Evolutionary conservation across 2,888 invertebrate genomes (phyloP).

Genomic region (Tupiocoris notatus): DNA sequence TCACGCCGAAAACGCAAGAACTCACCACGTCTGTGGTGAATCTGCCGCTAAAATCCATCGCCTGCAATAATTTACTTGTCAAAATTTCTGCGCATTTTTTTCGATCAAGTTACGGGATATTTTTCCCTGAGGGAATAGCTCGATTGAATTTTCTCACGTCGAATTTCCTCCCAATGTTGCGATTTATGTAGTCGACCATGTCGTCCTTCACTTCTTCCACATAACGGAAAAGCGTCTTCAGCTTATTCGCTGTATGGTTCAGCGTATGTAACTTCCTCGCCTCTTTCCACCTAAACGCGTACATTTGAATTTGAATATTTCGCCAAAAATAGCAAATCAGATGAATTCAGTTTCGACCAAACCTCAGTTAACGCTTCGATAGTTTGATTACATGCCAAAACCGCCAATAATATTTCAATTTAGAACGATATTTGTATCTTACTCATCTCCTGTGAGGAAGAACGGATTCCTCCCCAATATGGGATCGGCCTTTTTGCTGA

Average conservation of each 20-base stretch:
- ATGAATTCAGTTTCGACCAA: no score
- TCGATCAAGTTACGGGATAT: no score
- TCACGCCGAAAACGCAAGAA: slow-evolving; percentile 29
- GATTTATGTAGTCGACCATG: background rate
- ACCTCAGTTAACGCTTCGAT: no score
- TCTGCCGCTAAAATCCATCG: background rate
- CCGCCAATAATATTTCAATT: no score
- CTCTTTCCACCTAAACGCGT: slow-evolving; percentile 32
- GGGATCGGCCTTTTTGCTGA: slow-evolving; percentile 22
- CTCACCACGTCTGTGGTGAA: slow-evolving; percentile 25
- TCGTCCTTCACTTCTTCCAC: slow-evolving; percentile 35
- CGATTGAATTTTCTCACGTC: slow-evolving; percentile 22
- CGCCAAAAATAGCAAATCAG: no score
- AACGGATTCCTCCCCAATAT: slow-evolving; percentile 35
- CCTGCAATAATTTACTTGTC: no score
- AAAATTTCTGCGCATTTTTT: no score
- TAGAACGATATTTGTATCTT: no score
- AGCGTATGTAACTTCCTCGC: slow-evolving; percentile 4
- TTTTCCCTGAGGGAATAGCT: no score
- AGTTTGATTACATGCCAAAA: no score
- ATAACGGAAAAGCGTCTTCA: slow-evolving; percentile 5
- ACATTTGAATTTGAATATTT: no score
- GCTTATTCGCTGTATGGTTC: slow-evolving; percentile 19
- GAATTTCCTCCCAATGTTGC: slow-evolving; percentile 11
- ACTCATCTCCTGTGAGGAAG: slow-evolving; percentile 26